Evolutionary conservation across 2,797 vertebrate species (phyloP).

Genomic region (Coilia nasus): DNA sequence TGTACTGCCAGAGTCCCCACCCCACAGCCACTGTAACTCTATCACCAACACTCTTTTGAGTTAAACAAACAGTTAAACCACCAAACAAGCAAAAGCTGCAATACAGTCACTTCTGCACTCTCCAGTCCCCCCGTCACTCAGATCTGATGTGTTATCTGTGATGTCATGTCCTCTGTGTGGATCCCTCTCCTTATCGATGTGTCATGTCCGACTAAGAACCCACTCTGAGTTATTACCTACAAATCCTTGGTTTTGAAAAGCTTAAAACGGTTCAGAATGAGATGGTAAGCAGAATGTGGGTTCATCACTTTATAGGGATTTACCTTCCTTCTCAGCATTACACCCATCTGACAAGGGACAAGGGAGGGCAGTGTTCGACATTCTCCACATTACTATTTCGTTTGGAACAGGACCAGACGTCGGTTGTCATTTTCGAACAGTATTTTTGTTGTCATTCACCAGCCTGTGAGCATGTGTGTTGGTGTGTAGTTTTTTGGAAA

Average conservation of each 20-base stretch:
- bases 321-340: too few species aligned
- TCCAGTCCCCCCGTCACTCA: background rate
- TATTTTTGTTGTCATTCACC: background rate
- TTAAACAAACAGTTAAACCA: background rate
- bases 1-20: background rate
- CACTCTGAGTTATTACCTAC: background rate
- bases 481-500: background rate
- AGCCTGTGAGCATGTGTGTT: background rate
- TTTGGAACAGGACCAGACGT: background rate
- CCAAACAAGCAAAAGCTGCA: background rate
- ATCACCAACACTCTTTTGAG: background rate
- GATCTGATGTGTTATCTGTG: background rate
- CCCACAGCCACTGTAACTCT: slow-evolving; percentile 8
- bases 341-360: too few species aligned
- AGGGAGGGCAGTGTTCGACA: too few species aligned
- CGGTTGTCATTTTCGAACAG: background rate
- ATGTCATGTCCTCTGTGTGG: background rate
- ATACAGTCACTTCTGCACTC: slow-evolving; percentile 29
- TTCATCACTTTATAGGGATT: too few species aligned
- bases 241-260: background rate
- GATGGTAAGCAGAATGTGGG: too few species aligned
- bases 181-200: background rate
- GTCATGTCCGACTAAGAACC: background rate
- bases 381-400: background rate
- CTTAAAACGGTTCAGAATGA: too few species aligned